Evolutionary conservation across 2,797 vertebrate genomes (phyloP).

Genomic region (Cetoscarus ocellatus): DNA sequence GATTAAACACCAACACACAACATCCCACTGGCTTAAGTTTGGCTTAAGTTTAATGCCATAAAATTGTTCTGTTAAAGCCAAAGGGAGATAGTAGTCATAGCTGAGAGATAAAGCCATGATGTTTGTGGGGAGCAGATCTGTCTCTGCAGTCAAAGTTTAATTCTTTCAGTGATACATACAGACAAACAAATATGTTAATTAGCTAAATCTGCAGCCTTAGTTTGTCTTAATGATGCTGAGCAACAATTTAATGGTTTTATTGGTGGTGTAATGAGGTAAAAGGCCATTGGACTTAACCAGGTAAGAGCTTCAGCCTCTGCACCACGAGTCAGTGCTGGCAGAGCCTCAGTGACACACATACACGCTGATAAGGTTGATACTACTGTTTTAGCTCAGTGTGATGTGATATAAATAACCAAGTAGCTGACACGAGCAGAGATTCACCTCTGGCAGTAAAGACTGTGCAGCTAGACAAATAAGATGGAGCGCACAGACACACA

Average conservation of each 20-base stretch:
- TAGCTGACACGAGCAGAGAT: slow-evolving; percentile 43
- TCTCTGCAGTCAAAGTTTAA: background rate
- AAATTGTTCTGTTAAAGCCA: background rate
- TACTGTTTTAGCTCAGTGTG: slow-evolving; percentile 17
- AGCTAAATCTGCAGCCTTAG: background rate
- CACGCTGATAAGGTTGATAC: slow-evolving; percentile 2
- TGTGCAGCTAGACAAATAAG: slow-evolving; percentile 13
- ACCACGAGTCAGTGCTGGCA: background rate
- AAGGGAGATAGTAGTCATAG: background rate
- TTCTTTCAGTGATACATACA: background rate
- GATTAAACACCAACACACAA: background rate
- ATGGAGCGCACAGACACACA: background rate
- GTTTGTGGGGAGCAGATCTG: background rate
- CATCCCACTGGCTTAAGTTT: background rate
- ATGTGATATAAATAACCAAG: slow-evolving; percentile 59
- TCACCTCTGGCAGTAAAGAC: slow-evolving; percentile 40
- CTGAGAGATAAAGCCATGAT: background rate
- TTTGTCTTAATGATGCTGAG: slow-evolving; percentile 4
- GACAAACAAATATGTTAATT: background rate
- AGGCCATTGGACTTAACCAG: background rate
- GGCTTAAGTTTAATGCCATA: background rate
- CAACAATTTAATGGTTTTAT: slow-evolving; percentile 14
- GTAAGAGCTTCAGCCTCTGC: background rate
- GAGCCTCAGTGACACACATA: background rate
- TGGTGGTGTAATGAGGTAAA: background rate